Conservation (phyloP, 2,888 invertebrate species). For the Zaprionus bogoriensis region DNA sequence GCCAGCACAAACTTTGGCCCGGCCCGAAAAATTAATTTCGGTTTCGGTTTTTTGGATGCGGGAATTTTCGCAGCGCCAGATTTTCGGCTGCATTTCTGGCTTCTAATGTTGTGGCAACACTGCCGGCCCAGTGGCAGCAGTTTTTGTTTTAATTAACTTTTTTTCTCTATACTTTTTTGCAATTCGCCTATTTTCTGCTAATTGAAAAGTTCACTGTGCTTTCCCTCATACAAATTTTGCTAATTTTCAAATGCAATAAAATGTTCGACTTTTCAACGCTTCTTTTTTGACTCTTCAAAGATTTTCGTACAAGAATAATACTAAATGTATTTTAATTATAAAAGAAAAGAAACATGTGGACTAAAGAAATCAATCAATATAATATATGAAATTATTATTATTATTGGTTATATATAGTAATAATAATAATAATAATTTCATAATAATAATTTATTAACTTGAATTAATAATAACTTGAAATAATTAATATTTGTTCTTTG, state of each 20-base stretch:
- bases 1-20: conserved; percentile 51
- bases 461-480: no score
- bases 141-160: conserved; percentile 72
- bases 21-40: conserved; percentile 69
- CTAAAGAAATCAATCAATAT: no score
- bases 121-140: conserved; percentile 14
- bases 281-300: neutral
- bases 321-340: no score
- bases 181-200: conserved; percentile 17
- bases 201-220: conserved; percentile 30
- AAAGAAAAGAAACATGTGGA: no score
- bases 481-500: no score
- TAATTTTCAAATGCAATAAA: conserved; percentile 47
- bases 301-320: no score
- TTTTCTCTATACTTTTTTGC: conserved; percentile 23
- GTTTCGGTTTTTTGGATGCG: conserved; percentile 63
- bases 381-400: no score
- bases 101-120: conserved; percentile 65
- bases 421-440: no score
- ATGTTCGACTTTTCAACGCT: conserved; percentile 10
- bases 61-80: conserved; percentile 48
- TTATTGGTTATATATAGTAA: no score
- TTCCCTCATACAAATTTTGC: conserved; percentile 30
- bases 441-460: no score
- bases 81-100: conserved; percentile 53